Evolutionary conservation across 2,113 vertebrate genomes (phyloP).

Genomic region (Pleuronectes platessa): DNA sequence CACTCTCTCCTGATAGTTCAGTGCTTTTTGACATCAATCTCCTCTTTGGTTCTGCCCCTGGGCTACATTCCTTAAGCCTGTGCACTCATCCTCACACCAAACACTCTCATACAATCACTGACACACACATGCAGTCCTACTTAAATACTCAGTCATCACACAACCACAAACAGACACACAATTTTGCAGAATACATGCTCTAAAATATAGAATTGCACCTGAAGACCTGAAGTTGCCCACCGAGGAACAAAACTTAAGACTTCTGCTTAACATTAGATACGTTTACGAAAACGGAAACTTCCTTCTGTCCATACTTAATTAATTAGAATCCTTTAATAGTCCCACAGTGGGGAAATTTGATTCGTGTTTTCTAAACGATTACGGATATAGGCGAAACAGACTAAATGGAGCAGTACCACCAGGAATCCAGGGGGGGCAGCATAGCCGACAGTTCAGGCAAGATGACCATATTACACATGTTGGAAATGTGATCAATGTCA

Average conservation of each 20-base stretch:
- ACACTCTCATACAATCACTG: conserved; percentile 34
- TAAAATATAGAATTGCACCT: background rate
- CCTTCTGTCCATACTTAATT: no score
- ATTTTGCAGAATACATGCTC: background rate
- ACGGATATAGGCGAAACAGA: no score
- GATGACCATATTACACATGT: no score
- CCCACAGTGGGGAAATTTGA: no score
- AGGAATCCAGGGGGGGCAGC: no score
- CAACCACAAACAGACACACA: background rate
- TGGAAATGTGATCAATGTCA: no score
- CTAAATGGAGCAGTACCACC: no score
- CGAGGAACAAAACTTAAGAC: background rate
- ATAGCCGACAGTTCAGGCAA: no score
- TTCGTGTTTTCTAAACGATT: no score
- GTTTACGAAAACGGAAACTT: no score
- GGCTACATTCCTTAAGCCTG: conserved; percentile 37
- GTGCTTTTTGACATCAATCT: conserved; percentile 30
- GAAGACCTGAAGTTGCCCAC: background rate
- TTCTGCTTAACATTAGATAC: background rate
- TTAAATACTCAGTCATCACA: background rate
- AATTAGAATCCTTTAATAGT: no score
- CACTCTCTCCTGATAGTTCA: conserved; percentile 46
- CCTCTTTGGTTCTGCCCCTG: conserved; percentile 9
- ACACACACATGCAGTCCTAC: conserved; percentile 13
- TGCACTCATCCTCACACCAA: conserved; percentile 33